phyloP scores from a whole-genome alignment of 2,797 vertebrate genomes.

The Erethizon dorsatum region DNA sequence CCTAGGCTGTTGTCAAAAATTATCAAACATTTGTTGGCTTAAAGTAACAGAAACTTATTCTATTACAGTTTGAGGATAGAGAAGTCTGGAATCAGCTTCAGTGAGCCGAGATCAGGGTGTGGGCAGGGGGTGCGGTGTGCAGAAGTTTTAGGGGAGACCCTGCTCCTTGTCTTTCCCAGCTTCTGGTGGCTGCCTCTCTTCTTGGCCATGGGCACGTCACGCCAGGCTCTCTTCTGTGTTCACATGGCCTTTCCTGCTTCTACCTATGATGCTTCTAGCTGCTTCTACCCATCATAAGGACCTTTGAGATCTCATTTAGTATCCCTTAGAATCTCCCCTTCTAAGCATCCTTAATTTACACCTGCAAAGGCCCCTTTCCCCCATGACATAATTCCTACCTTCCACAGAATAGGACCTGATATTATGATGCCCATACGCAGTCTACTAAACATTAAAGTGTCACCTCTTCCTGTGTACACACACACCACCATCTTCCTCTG shows the following conservation, averaged over 20 bases:
- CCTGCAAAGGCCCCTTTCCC: neutral
- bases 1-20: neutral
- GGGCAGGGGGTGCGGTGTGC: too few species aligned
- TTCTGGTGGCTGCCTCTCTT: neutral
- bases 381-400: neutral
- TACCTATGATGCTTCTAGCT: too few species aligned
- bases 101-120: too few species aligned
- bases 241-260: neutral
- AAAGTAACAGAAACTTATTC: neutral
- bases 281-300: neutral
- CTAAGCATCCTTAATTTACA: neutral
- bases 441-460: neutral
- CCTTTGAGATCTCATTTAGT: neutral
- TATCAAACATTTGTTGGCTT: neutral
- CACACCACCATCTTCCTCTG: neutral
- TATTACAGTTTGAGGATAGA: neutral
- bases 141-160: neutral
- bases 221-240: neutral
- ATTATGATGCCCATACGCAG: too few species aligned
- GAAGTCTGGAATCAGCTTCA: neutral
- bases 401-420: neutral
- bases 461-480: neutral
- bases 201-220: too few species aligned
- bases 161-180: neutral
- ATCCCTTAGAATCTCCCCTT: neutral